Percentiles rank a stretch among this genome's conserved stretches.
These are phyloP conservation scores for Drosophila tripunctata DNA, from an alignment of 2,888 invertebrate species.

Conservation along the genomic window DNA sequence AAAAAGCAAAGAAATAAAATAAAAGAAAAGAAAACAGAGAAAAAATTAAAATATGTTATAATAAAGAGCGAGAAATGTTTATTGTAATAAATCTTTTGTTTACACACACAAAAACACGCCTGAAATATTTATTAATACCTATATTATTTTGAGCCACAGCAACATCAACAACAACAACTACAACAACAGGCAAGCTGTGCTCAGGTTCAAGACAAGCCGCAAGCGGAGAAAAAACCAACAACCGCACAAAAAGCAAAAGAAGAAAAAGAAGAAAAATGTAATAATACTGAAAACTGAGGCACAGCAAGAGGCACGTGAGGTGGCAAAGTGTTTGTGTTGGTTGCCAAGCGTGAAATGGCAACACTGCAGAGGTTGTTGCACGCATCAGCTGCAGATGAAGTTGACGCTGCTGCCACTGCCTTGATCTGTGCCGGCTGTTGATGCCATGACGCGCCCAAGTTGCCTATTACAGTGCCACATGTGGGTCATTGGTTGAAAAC, in stretches of 20 bases:
- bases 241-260: conserved; percentile 9
- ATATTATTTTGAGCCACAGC: conserved; percentile 24
- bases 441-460: conserved; percentile 13
- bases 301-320: conserved; percentile 23
- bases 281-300: conserved; percentile 11
- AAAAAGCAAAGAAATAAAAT: conserved; percentile 32
- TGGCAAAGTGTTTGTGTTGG: conserved; percentile 32
- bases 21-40: conserved; percentile 23
- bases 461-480: conserved; percentile 26
- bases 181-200: conserved; percentile 13
- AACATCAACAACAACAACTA: background rate
- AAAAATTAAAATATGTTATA: conserved; percentile 42
- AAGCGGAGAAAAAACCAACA: conserved; percentile 10
- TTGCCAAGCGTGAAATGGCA: conserved; percentile 61
- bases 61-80: conserved; percentile 64
- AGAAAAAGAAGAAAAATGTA: background rate
- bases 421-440: conserved; percentile 40
- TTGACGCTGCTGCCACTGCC: conserved; percentile 33
- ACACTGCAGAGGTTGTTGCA: conserved; percentile 71
- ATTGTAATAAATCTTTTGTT: conserved; percentile 79
- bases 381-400: conserved; percentile 51
- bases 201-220: conserved; percentile 67
- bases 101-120: conserved; percentile 34
- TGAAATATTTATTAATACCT: conserved; percentile 69
- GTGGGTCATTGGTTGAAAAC: conserved; percentile 58